Evolutionary conservation across 2,113 vertebrate species (phyloP).

Genomic region (Dryoscopus gambensis): DNA sequence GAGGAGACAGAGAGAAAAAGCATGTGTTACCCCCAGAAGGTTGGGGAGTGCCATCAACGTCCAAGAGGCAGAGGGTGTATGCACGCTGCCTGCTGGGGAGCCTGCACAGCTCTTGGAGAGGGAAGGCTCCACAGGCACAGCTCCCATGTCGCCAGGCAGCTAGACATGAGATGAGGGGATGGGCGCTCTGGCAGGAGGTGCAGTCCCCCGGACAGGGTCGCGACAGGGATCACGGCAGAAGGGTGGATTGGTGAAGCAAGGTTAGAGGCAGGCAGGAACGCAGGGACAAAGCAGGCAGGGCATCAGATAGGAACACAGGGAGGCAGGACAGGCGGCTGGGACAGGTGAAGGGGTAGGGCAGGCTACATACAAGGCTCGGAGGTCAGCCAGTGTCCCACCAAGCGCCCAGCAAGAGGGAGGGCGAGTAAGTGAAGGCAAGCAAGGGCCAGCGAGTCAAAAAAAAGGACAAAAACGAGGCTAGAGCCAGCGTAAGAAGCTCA

Average conservation of each 20-base stretch:
- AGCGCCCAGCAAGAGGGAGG: too few species aligned
- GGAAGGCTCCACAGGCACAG: not conserved
- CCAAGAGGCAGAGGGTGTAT: not conserved
- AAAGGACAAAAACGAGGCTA: not conserved
- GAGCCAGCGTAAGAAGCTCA: not conserved
- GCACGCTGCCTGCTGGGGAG: not conserved
- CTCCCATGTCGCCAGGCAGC: not conserved
- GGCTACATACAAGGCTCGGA: too few species aligned
- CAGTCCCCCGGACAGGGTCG: not conserved
- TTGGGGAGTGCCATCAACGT: too few species aligned
- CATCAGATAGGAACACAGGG: not conserved
- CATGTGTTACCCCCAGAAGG: too few species aligned
- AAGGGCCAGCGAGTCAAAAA: not conserved
- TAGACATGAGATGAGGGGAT: not conserved
- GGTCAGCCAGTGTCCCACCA: not conserved
- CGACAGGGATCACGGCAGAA: rapidly evolving
- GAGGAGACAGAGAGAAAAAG: not conserved
- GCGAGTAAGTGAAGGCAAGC: not conserved
- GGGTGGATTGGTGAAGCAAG: not conserved
- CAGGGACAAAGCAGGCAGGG: not conserved
- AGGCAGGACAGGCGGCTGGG: not conserved
- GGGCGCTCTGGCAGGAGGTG: not conserved
- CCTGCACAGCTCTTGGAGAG: not conserved
- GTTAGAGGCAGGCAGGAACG: not conserved
- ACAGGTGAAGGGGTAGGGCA: not conserved